Base-by-base conservation (phyloP, 2,888 invertebrate species). In the Drosophila neotestacea region DNA sequence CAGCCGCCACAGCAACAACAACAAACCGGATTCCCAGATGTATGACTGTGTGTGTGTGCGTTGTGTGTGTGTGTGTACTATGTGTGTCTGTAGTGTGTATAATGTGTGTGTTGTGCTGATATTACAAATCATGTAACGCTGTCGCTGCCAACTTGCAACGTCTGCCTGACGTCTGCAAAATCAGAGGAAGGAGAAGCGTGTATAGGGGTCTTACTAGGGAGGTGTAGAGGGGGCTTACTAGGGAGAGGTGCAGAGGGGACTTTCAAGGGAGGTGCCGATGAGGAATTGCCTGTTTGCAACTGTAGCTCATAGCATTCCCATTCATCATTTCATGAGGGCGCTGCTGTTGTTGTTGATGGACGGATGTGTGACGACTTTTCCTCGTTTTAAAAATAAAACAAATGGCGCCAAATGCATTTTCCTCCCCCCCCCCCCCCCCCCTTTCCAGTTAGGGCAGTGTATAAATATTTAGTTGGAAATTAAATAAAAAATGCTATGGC, bases 41-140 rank as follows among this genome's bases (percentile, higher is more conserved):
- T 22, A 22, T 3, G 22, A 22, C 2, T 22, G 22, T 44, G 30
- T 42, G 6, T 34, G 6, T 34, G n/a, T 13, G 5, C 30, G 5
- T 30, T 47, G 28, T n/a, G 30, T 27, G 22, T 32, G 30, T 50
- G 27, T 6, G 13, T 50, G 10, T 9, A 6, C 0, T 22, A 27
- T 69, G 41, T 54, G 6, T 46, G 5, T 51, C 10, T 68, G 38
- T 60, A 11, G 65, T 73, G 34, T 73, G 58, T 68, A 36, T 60
- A 11, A 63, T 73, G 34, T 73, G 58, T 68, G 60, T 58, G 54
- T 70, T 73, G 34, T 76, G 77, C 81, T 85, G 85, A 88, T 88
- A 85, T 88, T 83, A 88, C 86, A 88, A 85, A 88, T 85, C 88
- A 85, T 88, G 88, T 86, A 84, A 87, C 67, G 70, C 66, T 64